Evolutionary conservation across 2,797 vertebrate genomes (phyloP).

Genomic region (Odontamblyopus lacepedii): DNA sequence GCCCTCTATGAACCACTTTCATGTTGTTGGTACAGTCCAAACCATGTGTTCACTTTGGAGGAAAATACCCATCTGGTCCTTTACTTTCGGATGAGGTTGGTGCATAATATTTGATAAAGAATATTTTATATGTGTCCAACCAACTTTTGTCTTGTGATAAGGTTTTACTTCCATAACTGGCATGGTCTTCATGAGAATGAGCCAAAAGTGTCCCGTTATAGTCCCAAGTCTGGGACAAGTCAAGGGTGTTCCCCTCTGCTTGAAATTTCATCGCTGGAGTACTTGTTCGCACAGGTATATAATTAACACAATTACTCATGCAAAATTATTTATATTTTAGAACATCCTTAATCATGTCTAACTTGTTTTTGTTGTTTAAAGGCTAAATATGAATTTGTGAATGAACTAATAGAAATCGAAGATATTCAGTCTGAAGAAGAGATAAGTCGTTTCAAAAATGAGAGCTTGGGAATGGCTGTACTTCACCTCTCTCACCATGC

Average conservation of each 20-base stretch:
- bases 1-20: conserved; percentile 81
- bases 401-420: conserved; percentile 80
- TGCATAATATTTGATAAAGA: conserved; percentile 23
- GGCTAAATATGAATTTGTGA: conserved; percentile 91
- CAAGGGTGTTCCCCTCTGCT: conserved; percentile 75
- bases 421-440: conserved; percentile 78
- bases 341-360: background rate
- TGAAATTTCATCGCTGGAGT: conserved; percentile 85
- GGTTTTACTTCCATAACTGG: conserved; percentile 93
- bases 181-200: conserved; percentile 82
- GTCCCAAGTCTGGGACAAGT: conserved; percentile 41
- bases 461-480: conserved; percentile 93
- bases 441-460: conserved; percentile 85
- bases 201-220: conserved; percentile 76
- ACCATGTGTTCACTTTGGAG: conserved; percentile 78
- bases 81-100: conserved; percentile 90
- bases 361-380: conserved; percentile 49
- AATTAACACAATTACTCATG: background rate
- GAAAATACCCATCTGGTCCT: conserved; percentile 67
- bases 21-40: conserved; percentile 87
- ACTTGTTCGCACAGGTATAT: conserved; percentile 89
- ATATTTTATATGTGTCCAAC: background rate
- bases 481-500: conserved; percentile 88
- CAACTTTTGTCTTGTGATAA: conserved; percentile 27
- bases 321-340: background rate